Percentiles rank a stretch among this genome's conserved stretches.
These are phyloP conservation scores for Phalacrocorax aristotelis DNA, from an alignment of 2,113 vertebrate species.

Conservation along the genomic window DNA sequence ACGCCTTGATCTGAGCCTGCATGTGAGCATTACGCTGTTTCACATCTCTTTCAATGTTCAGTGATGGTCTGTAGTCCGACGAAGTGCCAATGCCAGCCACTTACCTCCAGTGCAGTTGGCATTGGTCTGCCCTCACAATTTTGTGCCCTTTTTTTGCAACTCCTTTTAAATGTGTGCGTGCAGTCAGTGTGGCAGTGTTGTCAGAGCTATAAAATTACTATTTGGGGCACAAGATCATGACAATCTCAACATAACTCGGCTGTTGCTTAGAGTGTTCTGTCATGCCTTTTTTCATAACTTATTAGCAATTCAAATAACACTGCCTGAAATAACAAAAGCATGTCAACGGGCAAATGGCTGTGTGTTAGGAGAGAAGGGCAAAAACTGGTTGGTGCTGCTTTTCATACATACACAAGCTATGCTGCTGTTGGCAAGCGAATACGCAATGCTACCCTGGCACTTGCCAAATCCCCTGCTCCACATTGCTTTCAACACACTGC, in stretches of 20 bases:
- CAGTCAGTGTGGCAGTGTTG: not conserved
- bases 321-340: not conserved
- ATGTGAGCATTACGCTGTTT: accelerated
- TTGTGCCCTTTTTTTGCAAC: not conserved
- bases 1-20: not conserved
- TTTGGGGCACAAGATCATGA: not conserved
- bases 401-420: not conserved
- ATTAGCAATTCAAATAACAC: not conserved
- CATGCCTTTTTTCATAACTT: not conserved
- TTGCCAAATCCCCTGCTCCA: not conserved
- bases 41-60: not conserved
- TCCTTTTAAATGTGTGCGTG: not conserved
- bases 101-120: not conserved
- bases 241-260: not conserved
- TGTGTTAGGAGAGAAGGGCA: not conserved
- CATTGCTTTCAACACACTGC: not conserved
- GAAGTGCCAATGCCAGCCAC: not conserved
- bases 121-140: not conserved
- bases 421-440: not conserved
- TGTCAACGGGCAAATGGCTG: not conserved
- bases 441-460: accelerated
- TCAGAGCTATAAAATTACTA: not conserved
- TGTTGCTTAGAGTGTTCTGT: not conserved
- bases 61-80: accelerated
- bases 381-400: not conserved